Percentiles rank a stretch among this genome's conserved stretches.
Evolutionary conservation across 2,113 vertebrate genomes (phyloP).

Genomic region (Protobothrops mucrosquamatus): DNA sequence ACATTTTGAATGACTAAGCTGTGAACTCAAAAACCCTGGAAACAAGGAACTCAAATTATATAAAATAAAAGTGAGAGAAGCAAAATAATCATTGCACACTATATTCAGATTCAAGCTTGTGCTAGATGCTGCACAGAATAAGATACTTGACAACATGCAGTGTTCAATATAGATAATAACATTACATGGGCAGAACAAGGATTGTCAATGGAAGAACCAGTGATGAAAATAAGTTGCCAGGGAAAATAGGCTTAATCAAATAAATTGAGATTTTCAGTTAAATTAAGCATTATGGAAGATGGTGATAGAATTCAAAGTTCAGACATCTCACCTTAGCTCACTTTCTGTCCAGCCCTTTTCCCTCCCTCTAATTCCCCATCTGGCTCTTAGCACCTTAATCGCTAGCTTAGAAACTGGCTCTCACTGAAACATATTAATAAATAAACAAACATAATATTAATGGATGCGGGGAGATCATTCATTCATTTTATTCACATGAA

Average conservation of each 20-base stretch:
- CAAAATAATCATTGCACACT: background rate
- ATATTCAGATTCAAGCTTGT: background rate
- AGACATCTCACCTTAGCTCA: background rate
- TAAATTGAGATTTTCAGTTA: background rate
- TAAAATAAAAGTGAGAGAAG: conserved; percentile 44
- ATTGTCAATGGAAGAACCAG: background rate
- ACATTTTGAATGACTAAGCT: conserved; percentile 69
- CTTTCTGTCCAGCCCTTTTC: background rate
- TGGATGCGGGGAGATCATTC: background rate
- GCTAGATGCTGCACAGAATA: background rate
- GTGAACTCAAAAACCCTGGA: conserved; percentile 64
- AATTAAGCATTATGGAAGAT: background rate
- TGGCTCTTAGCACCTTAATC: background rate
- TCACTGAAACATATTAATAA: too few species aligned
- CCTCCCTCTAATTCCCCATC: background rate
- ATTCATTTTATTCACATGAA: background rate
- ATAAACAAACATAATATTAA: background rate
- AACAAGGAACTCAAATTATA: conserved; percentile 46
- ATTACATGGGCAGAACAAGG: background rate
- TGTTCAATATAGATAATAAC: background rate
- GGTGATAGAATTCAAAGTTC: background rate
- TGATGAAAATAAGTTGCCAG: background rate
- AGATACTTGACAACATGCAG: background rate
- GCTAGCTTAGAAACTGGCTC: too few species aligned
- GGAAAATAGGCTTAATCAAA: too few species aligned